These are phyloP conservation scores for Epicauta chinensis DNA, from an alignment of 1,140 invertebrate genomes.

Conservation along the genomic window DNA sequence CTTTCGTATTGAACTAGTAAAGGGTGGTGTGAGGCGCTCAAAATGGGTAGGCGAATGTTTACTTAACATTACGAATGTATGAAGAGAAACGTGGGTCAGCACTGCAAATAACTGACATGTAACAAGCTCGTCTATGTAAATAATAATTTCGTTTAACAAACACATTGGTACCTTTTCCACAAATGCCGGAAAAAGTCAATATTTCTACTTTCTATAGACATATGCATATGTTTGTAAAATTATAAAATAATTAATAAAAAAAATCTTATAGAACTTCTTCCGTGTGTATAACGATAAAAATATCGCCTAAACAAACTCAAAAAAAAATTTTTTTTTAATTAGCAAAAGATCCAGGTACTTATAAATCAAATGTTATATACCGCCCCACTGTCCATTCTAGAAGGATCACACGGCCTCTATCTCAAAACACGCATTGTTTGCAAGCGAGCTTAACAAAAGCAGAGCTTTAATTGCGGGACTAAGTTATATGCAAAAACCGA, in stretches of 20 bases:
- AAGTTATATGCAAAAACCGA: constrained; percentile 14
- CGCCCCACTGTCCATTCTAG: constrained; percentile 26
- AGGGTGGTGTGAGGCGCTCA: too few species aligned
- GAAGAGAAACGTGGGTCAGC: constrained; percentile 31
- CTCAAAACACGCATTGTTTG: constrained; percentile 30
- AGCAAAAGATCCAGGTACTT: constrained; percentile 34
- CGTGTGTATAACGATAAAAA: not conserved
- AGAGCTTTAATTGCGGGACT: constrained; percentile 29
- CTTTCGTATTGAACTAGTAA: too few species aligned
- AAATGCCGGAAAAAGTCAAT: constrained; percentile 7
- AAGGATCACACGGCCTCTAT: constrained; percentile 28
- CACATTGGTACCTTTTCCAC: constrained; percentile 29
- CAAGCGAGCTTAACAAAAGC: constrained; percentile 30
- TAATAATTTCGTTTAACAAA: constrained; percentile 43
- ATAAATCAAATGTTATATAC: constrained; percentile 30
- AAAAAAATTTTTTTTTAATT: constrained; percentile 40
- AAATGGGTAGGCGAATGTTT: constrained; percentile 23
- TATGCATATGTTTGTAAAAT: too few species aligned
- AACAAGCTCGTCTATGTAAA: constrained; percentile 39
- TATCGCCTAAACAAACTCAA: constrained; percentile 30
- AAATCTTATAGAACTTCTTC: too few species aligned
- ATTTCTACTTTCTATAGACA: not conserved
- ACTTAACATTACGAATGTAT: constrained; percentile 42
- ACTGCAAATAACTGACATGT: constrained; percentile 38
- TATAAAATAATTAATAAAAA: too few species aligned